Conservation (phyloP, 1,140 invertebrate species). For the Saccostrea cuccullata region DNA sequence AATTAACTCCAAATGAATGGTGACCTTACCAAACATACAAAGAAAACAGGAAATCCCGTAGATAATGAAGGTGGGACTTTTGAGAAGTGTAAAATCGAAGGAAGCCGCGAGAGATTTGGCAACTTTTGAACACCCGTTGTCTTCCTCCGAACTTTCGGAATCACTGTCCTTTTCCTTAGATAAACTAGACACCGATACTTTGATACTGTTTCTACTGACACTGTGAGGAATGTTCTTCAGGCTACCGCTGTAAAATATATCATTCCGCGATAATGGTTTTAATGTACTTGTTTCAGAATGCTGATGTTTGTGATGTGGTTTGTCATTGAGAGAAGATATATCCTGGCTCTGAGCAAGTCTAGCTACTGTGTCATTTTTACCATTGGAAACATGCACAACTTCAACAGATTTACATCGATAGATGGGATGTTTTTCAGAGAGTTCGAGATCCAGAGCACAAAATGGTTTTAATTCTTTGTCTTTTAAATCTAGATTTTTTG, state of each 20-base stretch:
- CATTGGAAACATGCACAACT: conserved; percentile 7
- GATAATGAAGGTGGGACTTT: conserved; percentile 92
- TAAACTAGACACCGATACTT: conserved; percentile 41
- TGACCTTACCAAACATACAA: conserved; percentile 89
- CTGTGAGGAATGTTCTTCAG: conserved; percentile 55
- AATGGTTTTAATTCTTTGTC: background rate
- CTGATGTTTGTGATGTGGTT: conserved; percentile 37
- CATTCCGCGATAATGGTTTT: conserved; percentile 62
- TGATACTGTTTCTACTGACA: background rate
- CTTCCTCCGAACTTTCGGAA: conserved; percentile 27
- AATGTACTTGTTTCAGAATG: background rate
- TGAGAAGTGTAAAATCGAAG: conserved; percentile 83
- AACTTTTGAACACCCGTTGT: conserved; percentile 39
- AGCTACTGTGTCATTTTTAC: conserved; percentile 17
- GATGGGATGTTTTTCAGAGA: conserved; percentile 40
- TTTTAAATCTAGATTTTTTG: background rate
- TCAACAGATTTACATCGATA: conserved; percentile 51
- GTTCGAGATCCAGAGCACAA: background rate
- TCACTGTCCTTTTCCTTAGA: conserved; percentile 35
- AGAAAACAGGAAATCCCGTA: conserved; percentile 92
- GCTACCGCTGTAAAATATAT: conserved; percentile 72
- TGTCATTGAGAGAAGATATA: conserved; percentile 9
- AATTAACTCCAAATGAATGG: no score
- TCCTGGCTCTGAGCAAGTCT: conserved; percentile 63
- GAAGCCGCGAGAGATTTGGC: conserved; percentile 50